Evolutionary conservation across 2,888 invertebrate genomes (phyloP).

Genomic region (Lithophane ornitopus): DNA sequence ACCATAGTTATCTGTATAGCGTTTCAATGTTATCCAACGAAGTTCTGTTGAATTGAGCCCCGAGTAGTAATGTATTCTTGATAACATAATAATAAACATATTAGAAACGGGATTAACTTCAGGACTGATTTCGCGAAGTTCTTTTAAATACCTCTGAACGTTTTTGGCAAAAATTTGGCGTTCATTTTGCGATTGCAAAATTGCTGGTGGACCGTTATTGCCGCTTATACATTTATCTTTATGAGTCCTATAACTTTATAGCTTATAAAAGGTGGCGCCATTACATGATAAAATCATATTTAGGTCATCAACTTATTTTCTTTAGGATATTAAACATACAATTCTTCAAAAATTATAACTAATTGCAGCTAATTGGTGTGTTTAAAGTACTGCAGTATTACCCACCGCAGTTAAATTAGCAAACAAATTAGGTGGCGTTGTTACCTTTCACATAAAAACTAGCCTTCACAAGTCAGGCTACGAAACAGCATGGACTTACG

Average conservation of each 20-base stretch:
- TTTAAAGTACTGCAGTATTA: slow-evolving; percentile 18
- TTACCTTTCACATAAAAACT: slow-evolving; percentile 25
- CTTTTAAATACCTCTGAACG: background rate
- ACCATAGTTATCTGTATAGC: background rate
- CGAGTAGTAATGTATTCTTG: background rate
- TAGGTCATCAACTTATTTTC: slow-evolving; percentile 41
- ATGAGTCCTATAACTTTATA: slow-evolving; percentile 33
- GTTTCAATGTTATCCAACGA: slow-evolving; percentile 20
- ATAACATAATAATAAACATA: slow-evolving; percentile 5
- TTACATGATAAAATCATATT: slow-evolving; percentile 41
- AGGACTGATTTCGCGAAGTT: background rate
- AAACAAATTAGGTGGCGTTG: slow-evolving; percentile 8
- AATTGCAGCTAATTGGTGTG: background rate
- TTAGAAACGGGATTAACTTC: background rate
- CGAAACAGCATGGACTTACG: slow-evolving; percentile 52
- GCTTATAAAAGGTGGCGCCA: slow-evolving; percentile 28
- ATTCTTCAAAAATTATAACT: slow-evolving; percentile 20
- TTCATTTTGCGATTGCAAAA: slow-evolving; percentile 22
- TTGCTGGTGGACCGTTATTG: background rate
- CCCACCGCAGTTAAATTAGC: background rate
- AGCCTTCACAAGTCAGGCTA: slow-evolving; percentile 24
- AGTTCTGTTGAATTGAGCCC: slow-evolving; percentile 12
- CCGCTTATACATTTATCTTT: slow-evolving; percentile 35
- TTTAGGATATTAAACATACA: slow-evolving; percentile 25
- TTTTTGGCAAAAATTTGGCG: background rate